Base-by-base conservation (phyloP, 2,797 vertebrate species). In the Kryptolebias ocellatus region DNA sequence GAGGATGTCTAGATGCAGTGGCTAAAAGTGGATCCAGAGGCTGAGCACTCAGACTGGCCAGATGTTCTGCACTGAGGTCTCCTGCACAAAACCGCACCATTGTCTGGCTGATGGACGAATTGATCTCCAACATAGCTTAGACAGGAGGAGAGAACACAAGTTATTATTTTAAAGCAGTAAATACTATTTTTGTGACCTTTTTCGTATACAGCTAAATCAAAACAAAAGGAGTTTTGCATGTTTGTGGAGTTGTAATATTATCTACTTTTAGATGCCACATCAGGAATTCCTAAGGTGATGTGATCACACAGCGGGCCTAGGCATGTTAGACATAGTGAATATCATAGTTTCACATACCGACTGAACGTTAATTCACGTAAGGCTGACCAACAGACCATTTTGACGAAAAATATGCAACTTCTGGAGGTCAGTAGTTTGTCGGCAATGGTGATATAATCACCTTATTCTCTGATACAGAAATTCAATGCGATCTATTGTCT, bases 31-130 rank as follows among this genome's bases (percentile, higher is more conserved):
- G 91, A 50, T 97, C 96, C 15, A 98, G 89, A 1, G 92, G 88
- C 6, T 89, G 92, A 15, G 94, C 93, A 8, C 86, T 84, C 50
- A 94, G 83, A 1, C 28, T 28, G 0, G 92, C 86, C 73, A 93
- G 17, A 1, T 56, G 81, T 6, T 91, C 93, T 0, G 90, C 85
- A 69, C 83, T 79, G 15, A 93, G 80, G 46, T 93, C 92, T 14
- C 96, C 96, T 0, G 91, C 92, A 74, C 94, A 95, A 86, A 96
- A 96, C 46, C 92, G 93, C 4, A 83, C 78, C 92, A 96, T 93
- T 50, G 94, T 94, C 84, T 93, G 94, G 45, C 90, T 91, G 79
- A 96, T 77, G 74, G 93, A 91, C 18, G 90, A 85, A 0, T 78
- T 93, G 69, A 98, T 92, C 65, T 98, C 96, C 0, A 78, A 82